Conservation (phyloP, 1,140 invertebrate species). For the Mamestra configurata region DNA sequence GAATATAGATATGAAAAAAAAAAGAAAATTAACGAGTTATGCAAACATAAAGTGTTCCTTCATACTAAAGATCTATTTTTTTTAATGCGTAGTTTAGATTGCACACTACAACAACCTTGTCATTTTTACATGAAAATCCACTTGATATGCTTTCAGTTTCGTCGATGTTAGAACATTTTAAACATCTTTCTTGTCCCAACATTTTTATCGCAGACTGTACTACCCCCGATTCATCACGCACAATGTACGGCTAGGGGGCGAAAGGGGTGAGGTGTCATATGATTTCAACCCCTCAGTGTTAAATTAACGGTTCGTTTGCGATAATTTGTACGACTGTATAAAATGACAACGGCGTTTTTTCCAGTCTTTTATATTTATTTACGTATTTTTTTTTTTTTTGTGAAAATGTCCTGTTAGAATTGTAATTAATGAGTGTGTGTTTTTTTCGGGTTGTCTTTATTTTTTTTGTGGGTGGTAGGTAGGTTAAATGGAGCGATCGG, state of each 20-base stretch:
- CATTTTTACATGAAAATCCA: too few species aligned
- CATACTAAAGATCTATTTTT: too few species aligned
- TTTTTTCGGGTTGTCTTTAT: conserved; percentile 23
- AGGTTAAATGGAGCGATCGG: conserved; percentile 18
- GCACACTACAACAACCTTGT: too few species aligned
- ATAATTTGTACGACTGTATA: conserved; percentile 39
- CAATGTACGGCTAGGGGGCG: background rate
- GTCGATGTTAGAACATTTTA: background rate
- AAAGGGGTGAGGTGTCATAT: conserved; percentile 23
- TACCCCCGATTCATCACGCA: conserved; percentile 11
- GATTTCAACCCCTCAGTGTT: conserved; percentile 29
- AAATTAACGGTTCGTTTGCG: conserved; percentile 37
- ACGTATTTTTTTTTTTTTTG: conserved; percentile 29
- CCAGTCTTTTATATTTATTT: conserved; percentile 11
- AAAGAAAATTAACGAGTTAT: too few species aligned
- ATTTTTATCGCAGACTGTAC: background rate
- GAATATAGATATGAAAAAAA: too few species aligned
- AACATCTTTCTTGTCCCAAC: background rate
- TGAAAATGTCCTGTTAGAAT: conserved; percentile 35
- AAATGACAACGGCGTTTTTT: conserved; percentile 37
- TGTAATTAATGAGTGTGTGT: conserved; percentile 43
- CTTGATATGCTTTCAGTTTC: too few species aligned
- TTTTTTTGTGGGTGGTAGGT: background rate
- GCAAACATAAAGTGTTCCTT: too few species aligned
- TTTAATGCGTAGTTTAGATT: too few species aligned